A percentile compares a stretch with the other conserved stretches of the same genome.
Evolutionary conservation across 2,113 vertebrate genomes (phyloP).

Genomic region (Girardinichthys multiradiatus): DNA sequence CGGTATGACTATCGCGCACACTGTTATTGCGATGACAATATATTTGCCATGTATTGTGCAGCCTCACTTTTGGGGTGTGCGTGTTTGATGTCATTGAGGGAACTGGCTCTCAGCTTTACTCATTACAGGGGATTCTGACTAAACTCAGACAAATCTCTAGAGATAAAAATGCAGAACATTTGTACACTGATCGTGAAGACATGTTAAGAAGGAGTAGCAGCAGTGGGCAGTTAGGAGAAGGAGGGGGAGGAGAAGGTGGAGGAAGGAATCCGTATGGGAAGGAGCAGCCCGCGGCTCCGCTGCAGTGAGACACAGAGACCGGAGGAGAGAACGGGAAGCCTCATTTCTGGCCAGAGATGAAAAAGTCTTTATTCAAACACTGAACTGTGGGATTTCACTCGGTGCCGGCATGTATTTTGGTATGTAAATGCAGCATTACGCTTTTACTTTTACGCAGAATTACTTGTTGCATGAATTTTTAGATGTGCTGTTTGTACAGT

Average conservation of each 20-base stretch:
- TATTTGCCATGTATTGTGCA: too few species aligned
- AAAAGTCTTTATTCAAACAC: constrained; percentile 27
- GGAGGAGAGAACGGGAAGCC: constrained; percentile 40
- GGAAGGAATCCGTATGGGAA: constrained; percentile 65
- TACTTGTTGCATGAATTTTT: constrained; percentile 68
- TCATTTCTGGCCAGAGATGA: constrained; percentile 40
- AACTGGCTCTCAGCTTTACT: constrained; percentile 26
- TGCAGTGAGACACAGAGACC: constrained; percentile 39
- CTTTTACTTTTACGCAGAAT: constrained; percentile 9
- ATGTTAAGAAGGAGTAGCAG: constrained; percentile 34
- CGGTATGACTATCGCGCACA: too few species aligned
- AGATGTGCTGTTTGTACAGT: constrained; percentile 24
- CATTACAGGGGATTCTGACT: constrained; percentile 38
- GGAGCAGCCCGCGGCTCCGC: constrained; percentile 54
- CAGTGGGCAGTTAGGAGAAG: constrained; percentile 34
- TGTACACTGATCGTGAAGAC: constrained; percentile 30
- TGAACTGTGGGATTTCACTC: constrained; percentile 39
- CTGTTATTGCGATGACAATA: too few species aligned
- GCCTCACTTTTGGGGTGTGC: not conserved
- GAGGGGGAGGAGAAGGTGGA: constrained; percentile 15
- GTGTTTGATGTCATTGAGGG: not conserved
- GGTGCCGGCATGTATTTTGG: constrained; percentile 64
- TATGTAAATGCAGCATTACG: constrained; percentile 39
- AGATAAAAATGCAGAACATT: constrained; percentile 30
- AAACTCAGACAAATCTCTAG: constrained; percentile 39